Evolutionary conservation across 2,797 vertebrate species (phyloP).

Genomic region (Sphenodon punctatus): DNA sequence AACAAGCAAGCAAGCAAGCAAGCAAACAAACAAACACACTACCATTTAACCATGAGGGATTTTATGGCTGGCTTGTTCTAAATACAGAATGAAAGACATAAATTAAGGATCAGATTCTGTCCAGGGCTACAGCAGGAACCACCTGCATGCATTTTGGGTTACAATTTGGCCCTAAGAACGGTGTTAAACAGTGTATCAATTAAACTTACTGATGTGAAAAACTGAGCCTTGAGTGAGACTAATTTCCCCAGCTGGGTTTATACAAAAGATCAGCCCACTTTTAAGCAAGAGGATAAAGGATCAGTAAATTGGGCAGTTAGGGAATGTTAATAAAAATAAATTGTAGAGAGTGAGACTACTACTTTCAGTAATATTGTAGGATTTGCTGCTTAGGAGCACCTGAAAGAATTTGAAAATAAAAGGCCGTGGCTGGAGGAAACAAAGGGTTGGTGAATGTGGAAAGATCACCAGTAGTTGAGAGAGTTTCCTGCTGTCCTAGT

Average conservation of each 20-base stretch:
- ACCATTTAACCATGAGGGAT: neutral
- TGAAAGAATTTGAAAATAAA: conserved; percentile 43
- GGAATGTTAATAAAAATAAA: conserved; percentile 44
- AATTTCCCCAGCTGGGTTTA: conserved; percentile 9
- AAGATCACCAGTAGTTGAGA: neutral
- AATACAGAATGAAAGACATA: too few relatives aligned
- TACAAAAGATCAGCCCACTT: conserved; percentile 10
- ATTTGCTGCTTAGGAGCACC: conserved; percentile 1
- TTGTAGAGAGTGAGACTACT: neutral
- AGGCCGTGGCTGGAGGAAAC: neutral
- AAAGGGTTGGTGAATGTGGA: neutral
- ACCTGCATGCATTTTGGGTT: neutral
- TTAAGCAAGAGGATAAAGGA: neutral
- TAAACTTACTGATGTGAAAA: conserved; percentile 23
- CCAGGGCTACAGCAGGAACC: neutral
- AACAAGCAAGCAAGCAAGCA: too few relatives aligned
- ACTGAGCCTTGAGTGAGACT: neutral
- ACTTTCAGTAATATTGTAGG: conserved; percentile 38
- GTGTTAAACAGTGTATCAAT: neutral
- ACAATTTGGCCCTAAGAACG: conserved; percentile 16
- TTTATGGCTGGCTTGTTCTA: neutral
- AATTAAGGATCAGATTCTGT: neutral
- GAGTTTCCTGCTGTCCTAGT: neutral
- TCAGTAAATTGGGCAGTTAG: conserved; percentile 12
- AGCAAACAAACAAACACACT: too few relatives aligned